Percentiles rank a stretch among this genome's conserved stretches.
phyloP scores from a whole-genome alignment of 2,113 vertebrate species.

The Stigmatopora nigra region DNA sequence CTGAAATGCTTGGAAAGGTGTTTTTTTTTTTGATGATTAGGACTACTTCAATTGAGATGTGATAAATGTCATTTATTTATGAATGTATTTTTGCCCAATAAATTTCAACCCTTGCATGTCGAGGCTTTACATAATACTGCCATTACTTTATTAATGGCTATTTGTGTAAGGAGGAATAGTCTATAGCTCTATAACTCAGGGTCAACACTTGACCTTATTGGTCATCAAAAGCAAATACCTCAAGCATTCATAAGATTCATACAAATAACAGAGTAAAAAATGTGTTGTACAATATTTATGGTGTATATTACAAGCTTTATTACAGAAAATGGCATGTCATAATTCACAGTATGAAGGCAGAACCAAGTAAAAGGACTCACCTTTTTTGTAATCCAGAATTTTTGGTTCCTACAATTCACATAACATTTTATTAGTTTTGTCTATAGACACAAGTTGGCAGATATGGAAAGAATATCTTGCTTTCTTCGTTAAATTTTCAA shows the following conservation, averaged over 20 bases:
- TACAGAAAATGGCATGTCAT: background rate
- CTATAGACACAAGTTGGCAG: slow-evolving; percentile 4
- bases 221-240: background rate
- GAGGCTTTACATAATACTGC: no score
- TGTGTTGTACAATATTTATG: background rate
- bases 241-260: background rate
- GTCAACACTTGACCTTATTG: background rate
- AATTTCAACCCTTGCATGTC: no score
- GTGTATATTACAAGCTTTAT: background rate
- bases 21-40: no score
- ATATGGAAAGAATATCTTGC: background rate
- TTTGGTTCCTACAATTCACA: background rate
- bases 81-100: no score
- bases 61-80: no score
- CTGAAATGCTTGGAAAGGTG: no score
- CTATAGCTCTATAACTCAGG: no score
- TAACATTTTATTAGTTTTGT: background rate
- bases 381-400: background rate
- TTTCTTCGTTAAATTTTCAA: slow-evolving; percentile 2
- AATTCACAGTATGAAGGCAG: background rate
- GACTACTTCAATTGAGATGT: no score
- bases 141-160: no score
- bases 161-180: no score
- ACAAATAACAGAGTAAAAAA: background rate
- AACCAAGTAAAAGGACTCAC: background rate